phyloP scores from a whole-genome alignment of 2,113 vertebrate species.

The Cebidichthys violaceus region DNA sequence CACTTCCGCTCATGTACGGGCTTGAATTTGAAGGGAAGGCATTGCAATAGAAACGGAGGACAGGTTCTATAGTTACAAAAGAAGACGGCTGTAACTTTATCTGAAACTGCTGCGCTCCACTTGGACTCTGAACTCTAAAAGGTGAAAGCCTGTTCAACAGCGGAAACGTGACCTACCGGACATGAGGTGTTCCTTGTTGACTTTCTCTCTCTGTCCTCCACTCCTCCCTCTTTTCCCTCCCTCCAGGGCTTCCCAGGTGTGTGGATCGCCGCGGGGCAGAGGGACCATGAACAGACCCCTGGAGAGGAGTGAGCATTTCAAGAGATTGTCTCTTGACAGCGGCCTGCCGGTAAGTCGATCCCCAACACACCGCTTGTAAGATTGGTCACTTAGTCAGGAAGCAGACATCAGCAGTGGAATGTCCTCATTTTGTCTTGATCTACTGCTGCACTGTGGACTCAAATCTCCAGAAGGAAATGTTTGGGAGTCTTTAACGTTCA shows the following conservation, averaged over 20 bases:
- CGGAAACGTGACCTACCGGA: conserved; percentile 44
- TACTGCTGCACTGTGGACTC: background rate
- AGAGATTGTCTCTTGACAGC: conserved; percentile 88
- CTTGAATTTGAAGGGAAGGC: background rate
- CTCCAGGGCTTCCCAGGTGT: conserved; percentile 72
- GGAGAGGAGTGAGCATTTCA: conserved; percentile 85
- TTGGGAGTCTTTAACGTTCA: background rate
- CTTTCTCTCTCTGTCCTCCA: conserved; percentile 45
- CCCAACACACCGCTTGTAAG: background rate
- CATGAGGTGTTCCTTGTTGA: conserved; percentile 49
- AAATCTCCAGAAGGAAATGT: background rate
- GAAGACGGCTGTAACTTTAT: background rate
- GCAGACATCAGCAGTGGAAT: background rate
- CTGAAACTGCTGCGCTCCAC: background rate
- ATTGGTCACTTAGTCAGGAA: conserved; percentile 22
- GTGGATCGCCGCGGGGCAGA: conserved; percentile 70
- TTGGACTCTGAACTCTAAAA: conserved; percentile 61
- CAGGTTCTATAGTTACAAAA: background rate
- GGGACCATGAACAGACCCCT: conserved; percentile 83
- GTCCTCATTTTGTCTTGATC: background rate
- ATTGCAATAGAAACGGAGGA: background rate
- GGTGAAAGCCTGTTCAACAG: conserved; percentile 40
- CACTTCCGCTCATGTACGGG: background rate
- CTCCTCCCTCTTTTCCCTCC: conserved; percentile 37
- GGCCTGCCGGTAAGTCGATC: conserved; percentile 86